Evolutionary conservation across 1,140 invertebrate genomes (phyloP), one percentile per base, ranked within the genome.

Genomic region (Neelides sp.): DNA sequence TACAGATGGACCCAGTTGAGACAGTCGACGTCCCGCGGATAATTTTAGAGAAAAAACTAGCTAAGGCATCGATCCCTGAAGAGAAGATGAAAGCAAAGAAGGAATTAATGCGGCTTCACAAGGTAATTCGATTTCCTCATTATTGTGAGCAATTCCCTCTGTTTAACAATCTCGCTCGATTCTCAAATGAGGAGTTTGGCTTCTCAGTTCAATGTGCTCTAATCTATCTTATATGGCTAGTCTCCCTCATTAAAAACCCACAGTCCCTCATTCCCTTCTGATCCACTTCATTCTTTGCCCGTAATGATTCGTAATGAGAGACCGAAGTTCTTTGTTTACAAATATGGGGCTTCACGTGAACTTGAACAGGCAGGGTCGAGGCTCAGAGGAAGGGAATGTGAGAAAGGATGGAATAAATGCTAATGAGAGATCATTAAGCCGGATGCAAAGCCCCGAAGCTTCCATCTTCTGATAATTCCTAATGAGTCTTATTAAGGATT

Each of bases 91-190:
- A 52, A n/a, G 34, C 50, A n/a, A 54, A 55, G 49, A 39, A 2
- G 20, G 51, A 57, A 34, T 43, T 60, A 28, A 55, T 39, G 37
- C 52, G 55, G 28, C 37, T 60, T 23, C 44, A 50, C 45, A 57
- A 60, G 48, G 58, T 60, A 48, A 54, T 50, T 52, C 17, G 34
- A 50, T n/a, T n/a, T n/a, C n/a, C n/a, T n/a, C n/a, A n/a, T n/a
- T n/a, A n/a, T n/a, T n/a, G n/a, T n/a, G n/a, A n/a, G n/a, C n/a
- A n/a, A n/a, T n/a, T n/a, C n/a, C n/a, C n/a, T n/a, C n/a, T n/a
- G n/a, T n/a, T n/a, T n/a, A n/a, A n/a, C n/a, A n/a, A n/a, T n/a
- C n/a, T n/a, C n/a, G n/a, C n/a, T n/a, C n/a, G n/a, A n/a, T n/a
- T n/a, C n/a, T n/a, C n/a, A n/a, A n/a, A n/a, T n/a, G n/a, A n/a